Conservation (phyloP, 2,113 vertebrate species). For the Malurus alboscapulatus region DNA sequence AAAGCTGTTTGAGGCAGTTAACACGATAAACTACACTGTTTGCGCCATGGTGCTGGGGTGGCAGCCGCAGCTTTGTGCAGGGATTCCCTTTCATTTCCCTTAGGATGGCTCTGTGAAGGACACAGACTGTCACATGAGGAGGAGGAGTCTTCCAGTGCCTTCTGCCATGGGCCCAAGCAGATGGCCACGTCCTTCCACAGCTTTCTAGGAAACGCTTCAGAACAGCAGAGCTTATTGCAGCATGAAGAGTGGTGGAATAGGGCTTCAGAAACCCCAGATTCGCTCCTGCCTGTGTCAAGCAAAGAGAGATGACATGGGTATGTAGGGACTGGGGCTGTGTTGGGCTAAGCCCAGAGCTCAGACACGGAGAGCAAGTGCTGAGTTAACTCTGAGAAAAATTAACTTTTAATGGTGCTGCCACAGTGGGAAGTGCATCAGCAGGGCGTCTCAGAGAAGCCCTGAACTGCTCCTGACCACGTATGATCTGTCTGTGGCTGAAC, state of each 20-base stretch:
- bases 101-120: neutral
- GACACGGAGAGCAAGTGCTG: neutral
- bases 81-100: neutral
- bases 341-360: neutral
- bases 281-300: accelerated
- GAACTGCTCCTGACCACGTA: neutral
- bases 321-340: accelerated
- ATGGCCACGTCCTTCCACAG: neutral
- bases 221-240: neutral
- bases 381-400: neutral
- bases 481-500: neutral
- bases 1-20: neutral
- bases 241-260: neutral
- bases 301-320: neutral
- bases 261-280: neutral
- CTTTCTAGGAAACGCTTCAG: neutral
- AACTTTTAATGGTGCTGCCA: neutral
- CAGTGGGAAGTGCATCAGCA: neutral
- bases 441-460: neutral
- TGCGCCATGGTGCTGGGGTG: accelerated
- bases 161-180: neutral
- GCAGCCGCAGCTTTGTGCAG: neutral
- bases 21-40: neutral
- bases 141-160: neutral
- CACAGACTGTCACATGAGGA: neutral